Evolutionary conservation across 2,113 vertebrate genomes (phyloP).

Genomic region (Pterophyllum scalare): DNA sequence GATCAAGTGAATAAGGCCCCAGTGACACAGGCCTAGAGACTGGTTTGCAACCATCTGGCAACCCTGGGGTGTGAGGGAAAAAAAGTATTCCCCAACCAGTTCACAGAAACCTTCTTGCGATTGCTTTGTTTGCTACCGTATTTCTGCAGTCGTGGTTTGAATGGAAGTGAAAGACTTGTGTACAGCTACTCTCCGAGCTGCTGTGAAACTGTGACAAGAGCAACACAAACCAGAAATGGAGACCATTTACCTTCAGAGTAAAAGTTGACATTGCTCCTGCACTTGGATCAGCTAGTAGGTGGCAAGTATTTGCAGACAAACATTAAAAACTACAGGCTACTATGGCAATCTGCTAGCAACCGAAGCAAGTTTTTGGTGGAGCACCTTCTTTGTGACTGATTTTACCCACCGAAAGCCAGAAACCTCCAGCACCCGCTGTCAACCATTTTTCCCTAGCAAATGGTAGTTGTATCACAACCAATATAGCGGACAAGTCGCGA

Average conservation of each 20-base stretch:
- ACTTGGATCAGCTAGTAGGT: background rate
- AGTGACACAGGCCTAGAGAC: background rate
- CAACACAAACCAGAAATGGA: background rate
- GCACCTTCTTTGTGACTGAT: background rate
- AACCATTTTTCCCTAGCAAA: background rate
- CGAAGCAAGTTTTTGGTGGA: background rate
- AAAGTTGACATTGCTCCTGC: background rate
- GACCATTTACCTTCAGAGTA: no score
- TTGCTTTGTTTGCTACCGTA: background rate
- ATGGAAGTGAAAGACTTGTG: background rate
- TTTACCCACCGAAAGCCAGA: background rate
- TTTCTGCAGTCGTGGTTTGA: background rate
- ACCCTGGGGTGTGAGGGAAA: background rate
- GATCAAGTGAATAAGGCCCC: background rate
- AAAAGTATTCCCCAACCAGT: background rate
- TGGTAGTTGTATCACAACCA: background rate
- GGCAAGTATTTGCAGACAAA: background rate
- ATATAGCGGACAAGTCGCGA: background rate
- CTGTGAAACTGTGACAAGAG: background rate
- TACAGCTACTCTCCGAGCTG: background rate
- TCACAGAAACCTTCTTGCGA: background rate
- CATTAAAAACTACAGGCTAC: background rate
- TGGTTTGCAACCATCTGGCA: background rate
- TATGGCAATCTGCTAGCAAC: fast-evolving
- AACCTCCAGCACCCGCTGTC: background rate